Conservation (phyloP, 2,113 vertebrate genomes). For the Sapajus apella region DNA sequence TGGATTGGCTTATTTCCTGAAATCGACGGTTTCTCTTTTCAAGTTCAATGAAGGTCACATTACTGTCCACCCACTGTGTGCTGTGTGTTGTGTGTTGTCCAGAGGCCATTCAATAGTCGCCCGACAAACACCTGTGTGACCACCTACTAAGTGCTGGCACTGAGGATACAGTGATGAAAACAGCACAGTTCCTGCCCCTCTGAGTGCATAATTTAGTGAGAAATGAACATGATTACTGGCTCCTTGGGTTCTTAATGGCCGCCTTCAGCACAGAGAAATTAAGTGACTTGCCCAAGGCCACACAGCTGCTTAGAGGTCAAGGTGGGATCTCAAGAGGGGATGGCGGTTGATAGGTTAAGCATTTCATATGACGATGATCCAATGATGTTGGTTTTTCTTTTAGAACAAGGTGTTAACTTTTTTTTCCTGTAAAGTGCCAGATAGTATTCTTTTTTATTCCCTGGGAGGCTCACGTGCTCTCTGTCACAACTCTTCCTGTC, state of each 20-base stretch:
- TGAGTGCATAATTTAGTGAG: neutral
- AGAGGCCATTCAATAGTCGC: neutral
- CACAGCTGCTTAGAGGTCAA: neutral
- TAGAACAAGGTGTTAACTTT: neutral
- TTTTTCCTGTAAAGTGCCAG: neutral
- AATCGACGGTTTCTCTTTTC: conserved; percentile 39
- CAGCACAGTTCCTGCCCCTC: neutral
- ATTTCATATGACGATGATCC: neutral
- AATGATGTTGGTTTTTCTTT: neutral
- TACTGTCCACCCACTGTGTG: neutral
- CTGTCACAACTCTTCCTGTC: neutral
- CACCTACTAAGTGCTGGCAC: neutral
- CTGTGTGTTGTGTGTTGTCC: neutral
- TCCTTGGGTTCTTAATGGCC: neutral
- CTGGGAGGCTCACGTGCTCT: neutral
- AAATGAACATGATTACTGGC: neutral
- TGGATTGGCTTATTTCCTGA: neutral
- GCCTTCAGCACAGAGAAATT: neutral
- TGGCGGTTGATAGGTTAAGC: neutral
- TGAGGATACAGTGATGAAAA: neutral
- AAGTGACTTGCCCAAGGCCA: neutral
- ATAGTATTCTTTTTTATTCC: neutral
- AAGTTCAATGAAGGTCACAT: conserved; percentile 60
- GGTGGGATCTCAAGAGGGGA: neutral
- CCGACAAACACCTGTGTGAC: neutral